These are phyloP conservation scores for Enteromius argenteus DNA, from an alignment of 2,797 vertebrate genomes.

Conservation along the genomic window DNA sequence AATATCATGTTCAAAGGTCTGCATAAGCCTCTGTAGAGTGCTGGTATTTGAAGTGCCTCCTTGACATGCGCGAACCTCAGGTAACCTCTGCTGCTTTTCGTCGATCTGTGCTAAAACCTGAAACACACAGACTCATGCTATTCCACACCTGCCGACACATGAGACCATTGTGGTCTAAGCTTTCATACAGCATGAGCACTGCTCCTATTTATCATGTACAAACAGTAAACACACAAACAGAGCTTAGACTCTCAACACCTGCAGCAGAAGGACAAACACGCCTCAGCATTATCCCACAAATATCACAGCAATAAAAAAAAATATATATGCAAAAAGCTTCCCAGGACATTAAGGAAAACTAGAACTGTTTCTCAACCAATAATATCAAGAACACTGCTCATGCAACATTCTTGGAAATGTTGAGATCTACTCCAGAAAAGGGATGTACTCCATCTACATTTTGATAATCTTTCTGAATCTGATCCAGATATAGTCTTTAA, in stretches of 20 bases:
- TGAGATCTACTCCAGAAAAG: not conserved
- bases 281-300: slow-evolving; percentile 17
- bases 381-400: not conserved
- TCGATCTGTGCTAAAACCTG: slow-evolving; percentile 88
- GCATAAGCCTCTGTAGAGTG: slow-evolving; percentile 87
- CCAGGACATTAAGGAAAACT: not conserved
- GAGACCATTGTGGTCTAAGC: not conserved
- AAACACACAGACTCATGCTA: slow-evolving; percentile 4
- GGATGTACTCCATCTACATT: too few relatives aligned
- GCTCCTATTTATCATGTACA: slow-evolving; percentile 11
- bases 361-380: not conserved
- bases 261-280: not conserved
- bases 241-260: slow-evolving; percentile 4
- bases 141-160: slow-evolving; percentile 8
- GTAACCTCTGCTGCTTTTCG: slow-evolving; percentile 88
- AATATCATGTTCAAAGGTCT: slow-evolving; percentile 91
- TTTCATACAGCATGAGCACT: not conserved
- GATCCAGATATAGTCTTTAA: too few relatives aligned
- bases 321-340: not conserved
- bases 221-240: not conserved
- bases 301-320: slow-evolving; percentile 5
- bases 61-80: slow-evolving; percentile 83
- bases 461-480: too few relatives aligned
- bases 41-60: slow-evolving; percentile 83
- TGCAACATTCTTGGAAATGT: not conserved